These are phyloP conservation scores for Sarcophaga rosellei DNA, from an alignment of 2,888 invertebrate genomes.

Conservation along the genomic window DNA sequence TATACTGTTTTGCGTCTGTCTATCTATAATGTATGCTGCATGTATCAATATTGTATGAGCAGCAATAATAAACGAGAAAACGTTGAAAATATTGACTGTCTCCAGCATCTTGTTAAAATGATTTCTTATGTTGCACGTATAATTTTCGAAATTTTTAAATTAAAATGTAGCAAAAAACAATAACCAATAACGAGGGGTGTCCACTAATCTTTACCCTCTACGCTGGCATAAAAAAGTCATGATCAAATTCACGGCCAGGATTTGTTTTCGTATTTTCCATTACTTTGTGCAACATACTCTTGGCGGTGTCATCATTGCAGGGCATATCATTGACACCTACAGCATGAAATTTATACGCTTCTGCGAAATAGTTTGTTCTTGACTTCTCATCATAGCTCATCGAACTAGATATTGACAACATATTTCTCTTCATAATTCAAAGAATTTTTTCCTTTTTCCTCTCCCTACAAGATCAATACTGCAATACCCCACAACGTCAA, in stretches of 20 bases:
- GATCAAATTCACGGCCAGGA: too few relatives aligned
- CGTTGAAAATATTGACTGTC: conserved; percentile 20
- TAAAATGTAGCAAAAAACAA: neutral
- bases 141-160: neutral
- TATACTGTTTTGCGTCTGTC: neutral
- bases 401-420: conserved; percentile 18
- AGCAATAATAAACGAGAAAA: conserved; percentile 14
- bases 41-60: conserved; percentile 15
- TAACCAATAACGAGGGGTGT: too few relatives aligned
- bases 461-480: conserved; percentile 47
- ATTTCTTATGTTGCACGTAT: conserved; percentile 28
- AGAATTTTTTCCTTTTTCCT: conserved; percentile 13
- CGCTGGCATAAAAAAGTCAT: neutral
- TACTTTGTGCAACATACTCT: too few relatives aligned
- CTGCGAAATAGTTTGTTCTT: too few relatives aligned
- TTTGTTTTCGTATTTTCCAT: too few relatives aligned
- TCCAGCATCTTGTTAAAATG: conserved; percentile 45
- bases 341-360: too few relatives aligned
- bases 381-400: neutral
- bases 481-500: conserved; percentile 17
- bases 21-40: conserved; percentile 21
- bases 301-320: too few relatives aligned
- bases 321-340: too few relatives aligned
- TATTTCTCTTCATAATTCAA: neutral
- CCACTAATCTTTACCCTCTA: too few relatives aligned